Percentiles rank a stretch among this genome's conserved stretches.
These are phyloP conservation scores for Hyla sarda DNA, from an alignment of 2,113 vertebrate genomes.

Conservation along the genomic window DNA sequence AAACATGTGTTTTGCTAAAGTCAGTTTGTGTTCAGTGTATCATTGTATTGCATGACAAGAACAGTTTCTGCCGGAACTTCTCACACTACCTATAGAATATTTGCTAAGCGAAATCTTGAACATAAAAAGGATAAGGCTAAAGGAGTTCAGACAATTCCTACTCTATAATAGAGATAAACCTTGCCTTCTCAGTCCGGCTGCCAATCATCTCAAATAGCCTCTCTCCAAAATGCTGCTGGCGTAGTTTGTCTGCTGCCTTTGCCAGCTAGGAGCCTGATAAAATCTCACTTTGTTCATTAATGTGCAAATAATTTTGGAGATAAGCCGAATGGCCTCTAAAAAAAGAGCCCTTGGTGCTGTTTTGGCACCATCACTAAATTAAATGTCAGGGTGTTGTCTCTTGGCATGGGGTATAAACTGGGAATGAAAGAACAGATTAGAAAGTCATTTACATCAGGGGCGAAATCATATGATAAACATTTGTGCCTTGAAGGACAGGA, in stretches of 20 bases:
- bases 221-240: conserved; percentile 48
- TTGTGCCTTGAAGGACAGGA: conserved; percentile 62
- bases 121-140: neutral
- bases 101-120: neutral
- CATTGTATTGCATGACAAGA: neutral
- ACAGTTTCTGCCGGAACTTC: neutral
- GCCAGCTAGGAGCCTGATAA: conserved; percentile 38
- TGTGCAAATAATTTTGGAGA: conserved; percentile 61
- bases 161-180: conserved; percentile 17
- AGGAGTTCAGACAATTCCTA: neutral
- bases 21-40: neutral
- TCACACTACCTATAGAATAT: neutral
- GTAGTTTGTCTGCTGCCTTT: conserved; percentile 32
- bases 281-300: conserved; percentile 65
- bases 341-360: conserved; percentile 57
- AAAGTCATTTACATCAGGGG: conserved; percentile 76
- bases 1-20: neutral
- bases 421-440: conserved; percentile 70
- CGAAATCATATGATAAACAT: conserved; percentile 76
- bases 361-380: conserved; percentile 68
- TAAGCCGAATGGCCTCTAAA: conserved; percentile 52
- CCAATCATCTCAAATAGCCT: conserved; percentile 31
- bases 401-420: conserved; percentile 61
- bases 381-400: conserved; percentile 75
- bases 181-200: conserved; percentile 45